These are phyloP conservation scores for Oreochromis tanganicae DNA, from an alignment of 2,113 vertebrate species.

Conservation along the genomic window DNA sequence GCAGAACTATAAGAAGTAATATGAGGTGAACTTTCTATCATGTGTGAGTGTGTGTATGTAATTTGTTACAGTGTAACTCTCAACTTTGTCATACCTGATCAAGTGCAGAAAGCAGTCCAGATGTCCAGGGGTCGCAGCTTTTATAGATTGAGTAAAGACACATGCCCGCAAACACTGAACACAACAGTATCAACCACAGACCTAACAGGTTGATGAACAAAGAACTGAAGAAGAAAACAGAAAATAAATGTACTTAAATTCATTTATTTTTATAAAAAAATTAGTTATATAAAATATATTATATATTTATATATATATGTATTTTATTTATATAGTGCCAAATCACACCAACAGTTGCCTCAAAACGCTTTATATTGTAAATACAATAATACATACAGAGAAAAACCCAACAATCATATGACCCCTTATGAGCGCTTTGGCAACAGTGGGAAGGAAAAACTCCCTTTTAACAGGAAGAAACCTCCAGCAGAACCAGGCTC, in stretches of 20 bases:
- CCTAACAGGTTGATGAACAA: slow-evolving; percentile 88
- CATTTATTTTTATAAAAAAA: not conserved
- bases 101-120: slow-evolving; percentile 75
- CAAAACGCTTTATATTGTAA: not conserved
- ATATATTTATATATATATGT: no score
- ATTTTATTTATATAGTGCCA: not conserved
- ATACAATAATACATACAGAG: not conserved
- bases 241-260: not conserved
- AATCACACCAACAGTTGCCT: not conserved
- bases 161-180: slow-evolving; percentile 79
- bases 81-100: slow-evolving; percentile 80
- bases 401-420: not conserved
- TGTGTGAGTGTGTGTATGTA: not conserved
- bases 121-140: slow-evolving; percentile 85
- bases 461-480: not conserved
- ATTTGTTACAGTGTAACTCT: not conserved
- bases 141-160: slow-evolving; percentile 88
- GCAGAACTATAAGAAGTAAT: not conserved
- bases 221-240: slow-evolving; percentile 68
- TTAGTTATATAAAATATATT: no score
- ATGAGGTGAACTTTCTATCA: not conserved
- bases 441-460: not conserved
- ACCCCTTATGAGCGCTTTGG: rapidly evolving
- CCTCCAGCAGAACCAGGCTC: not conserved
- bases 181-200: slow-evolving; percentile 81